Base-by-base conservation (phyloP, 2,797 vertebrate species). In the Artibeus jamaicensis region DNA sequence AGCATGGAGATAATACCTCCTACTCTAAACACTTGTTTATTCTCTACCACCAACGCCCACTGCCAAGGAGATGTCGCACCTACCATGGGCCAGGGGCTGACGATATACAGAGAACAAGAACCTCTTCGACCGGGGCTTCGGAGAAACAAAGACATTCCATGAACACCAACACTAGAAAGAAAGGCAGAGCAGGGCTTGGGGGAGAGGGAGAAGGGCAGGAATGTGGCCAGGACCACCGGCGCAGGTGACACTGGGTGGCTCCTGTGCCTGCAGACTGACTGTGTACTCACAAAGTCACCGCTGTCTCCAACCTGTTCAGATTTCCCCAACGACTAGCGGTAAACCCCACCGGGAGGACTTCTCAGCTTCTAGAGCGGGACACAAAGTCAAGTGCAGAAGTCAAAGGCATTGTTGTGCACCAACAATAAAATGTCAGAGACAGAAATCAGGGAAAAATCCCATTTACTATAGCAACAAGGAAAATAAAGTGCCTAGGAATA, bases 171-270 rank as follows among this genome's bases (percentile, higher is more conserved):
- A 19, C 22, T 37, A 9, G 1, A 18, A 29, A 39, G 22, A 7
- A 21, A 53, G n/a, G 37, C 1, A 48, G n/a, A 39, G 53, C 42
- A 32, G 55, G 70, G 34, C 44, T 65, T 12, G 4, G 12, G 11
- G 46, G 0, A 7, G 44, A 32, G 34, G 15, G 39, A 26, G 21
- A 46, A 46, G 34, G 70, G 81, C 3, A 21, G 21, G 29, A 34
- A n/a, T 6, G 11, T 10, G 68, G 55, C 16, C 7, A 14, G 14
- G 29, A n/a, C 34, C 57, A 6, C 55, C 55, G 34, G 15, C 70
- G 7, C 29, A 2, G 67, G 55, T 0, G 3, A 29, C 6, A 6
- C 29, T 2, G 21, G 24, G 55, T 5, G 3, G n/a, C 29, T 26
- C 26, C 77, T 5, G 9, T 0, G n/a, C 24, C 53, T 19, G 44